A percentile compares a stretch with the other conserved stretches of the same genome.
Conservation (phyloP, 1,140 invertebrate species). For the Helicoverpa zea region DNA sequence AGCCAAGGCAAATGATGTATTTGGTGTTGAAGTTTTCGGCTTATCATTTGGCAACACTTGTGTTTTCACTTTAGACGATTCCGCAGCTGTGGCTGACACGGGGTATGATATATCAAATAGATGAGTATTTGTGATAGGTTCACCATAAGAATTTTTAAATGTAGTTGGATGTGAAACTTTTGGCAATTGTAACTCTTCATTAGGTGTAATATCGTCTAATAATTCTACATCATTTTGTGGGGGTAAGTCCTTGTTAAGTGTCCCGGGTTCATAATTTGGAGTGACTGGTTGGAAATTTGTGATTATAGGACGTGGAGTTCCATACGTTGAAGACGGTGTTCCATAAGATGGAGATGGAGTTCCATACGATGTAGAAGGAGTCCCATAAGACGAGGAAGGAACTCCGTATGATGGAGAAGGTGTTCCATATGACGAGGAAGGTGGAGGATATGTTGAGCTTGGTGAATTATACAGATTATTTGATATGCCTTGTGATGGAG, state of each 20-base stretch:
- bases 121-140: constrained; percentile 73
- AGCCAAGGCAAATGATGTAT: constrained; percentile 70
- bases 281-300: constrained; percentile 52
- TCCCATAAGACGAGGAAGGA: constrained; percentile 47
- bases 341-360: constrained; percentile 51
- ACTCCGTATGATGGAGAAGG: constrained; percentile 54
- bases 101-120: constrained; percentile 72
- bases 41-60: constrained; percentile 67
- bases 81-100: constrained; percentile 74
- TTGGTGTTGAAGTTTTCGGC: constrained; percentile 57
- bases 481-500: constrained; percentile 39
- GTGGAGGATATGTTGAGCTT: constrained; percentile 54
- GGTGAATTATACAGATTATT: constrained; percentile 53
- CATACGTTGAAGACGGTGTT: constrained; percentile 43
- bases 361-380: neutral
- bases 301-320: constrained; percentile 44
- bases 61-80: constrained; percentile 78
- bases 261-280: constrained; percentile 56
- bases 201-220: constrained; percentile 59
- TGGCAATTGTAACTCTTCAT: constrained; percentile 71
- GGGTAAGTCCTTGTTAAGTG: constrained; percentile 65
- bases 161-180: constrained; percentile 70
- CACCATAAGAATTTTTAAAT: constrained; percentile 82
- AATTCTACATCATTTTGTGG: constrained; percentile 65
- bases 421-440: constrained; percentile 43